These are phyloP conservation scores for Malurus elegans DNA, from an alignment of 2,113 vertebrate species.

Conservation along the genomic window DNA sequence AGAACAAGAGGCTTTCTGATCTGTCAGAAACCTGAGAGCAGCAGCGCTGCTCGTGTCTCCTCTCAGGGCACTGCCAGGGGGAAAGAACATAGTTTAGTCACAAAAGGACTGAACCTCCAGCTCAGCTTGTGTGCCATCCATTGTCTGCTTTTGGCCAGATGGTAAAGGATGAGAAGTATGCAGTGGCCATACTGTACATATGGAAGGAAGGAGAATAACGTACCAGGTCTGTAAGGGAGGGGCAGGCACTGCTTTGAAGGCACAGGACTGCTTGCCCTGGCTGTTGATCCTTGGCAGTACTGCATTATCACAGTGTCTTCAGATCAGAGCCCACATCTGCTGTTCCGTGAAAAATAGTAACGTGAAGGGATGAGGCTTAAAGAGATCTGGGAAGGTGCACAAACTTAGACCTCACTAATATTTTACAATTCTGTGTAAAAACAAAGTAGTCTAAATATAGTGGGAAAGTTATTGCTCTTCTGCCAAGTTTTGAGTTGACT, in stretches of 20 bases:
- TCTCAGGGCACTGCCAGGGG: neutral
- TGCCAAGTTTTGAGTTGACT: neutral
- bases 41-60: neutral
- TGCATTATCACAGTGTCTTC: neutral
- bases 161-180: neutral
- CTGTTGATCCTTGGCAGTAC: neutral
- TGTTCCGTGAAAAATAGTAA: neutral
- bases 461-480: neutral
- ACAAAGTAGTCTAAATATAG: neutral
- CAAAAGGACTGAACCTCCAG: neutral
- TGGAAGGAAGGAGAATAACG: neutral
- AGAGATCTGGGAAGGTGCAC: neutral
- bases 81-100: neutral
- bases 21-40: neutral
- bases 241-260: neutral
- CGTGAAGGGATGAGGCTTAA: neutral
- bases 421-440: neutral
- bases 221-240: neutral
- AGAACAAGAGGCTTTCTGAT: neutral
- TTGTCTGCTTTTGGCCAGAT: neutral
- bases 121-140: neutral
- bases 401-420: neutral
- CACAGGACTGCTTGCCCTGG: neutral
- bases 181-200: fast-evolving
- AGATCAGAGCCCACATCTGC: fast-evolving